Base-by-base conservation (phyloP, 2,888 invertebrate species). In the Caenorhabditis afra region DNA sequence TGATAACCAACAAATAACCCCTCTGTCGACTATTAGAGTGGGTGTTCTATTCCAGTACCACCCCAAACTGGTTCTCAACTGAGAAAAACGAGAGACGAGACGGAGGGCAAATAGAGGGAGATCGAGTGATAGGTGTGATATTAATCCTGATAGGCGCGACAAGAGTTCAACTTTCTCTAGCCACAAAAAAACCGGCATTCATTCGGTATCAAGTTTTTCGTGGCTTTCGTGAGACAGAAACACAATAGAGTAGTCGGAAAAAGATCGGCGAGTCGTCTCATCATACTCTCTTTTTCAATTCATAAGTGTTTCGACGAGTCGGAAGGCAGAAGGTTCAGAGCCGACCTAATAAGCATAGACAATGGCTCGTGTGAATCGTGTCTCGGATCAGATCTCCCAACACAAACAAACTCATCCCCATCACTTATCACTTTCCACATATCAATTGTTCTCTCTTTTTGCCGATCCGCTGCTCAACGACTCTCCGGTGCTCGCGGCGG, bases 341-440 rank as follows among this genome's bases (percentile, higher is more conserved):
- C n/a, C n/a, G n/a, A n/a, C n/a, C n/a, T n/a, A n/a, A n/a, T n/a
- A n/a, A n/a, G n/a, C n/a, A n/a, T n/a, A n/a, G n/a, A n/a, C n/a
- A n/a, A n/a, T n/a, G n/a, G 29, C 3, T 29, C 29, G 29, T 29
- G 29, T 29, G 29, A 7, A 29, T 29, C 29, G 29, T 29, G 29
- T 29, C 29, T 29, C 29, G 29, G 29, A 29, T 29, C 29, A 7
- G 29, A 3, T 29, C 29, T 5, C 7, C 29, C 29, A 29, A 29
- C 29, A 29, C 29, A 14, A 37, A 59, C 29, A 52, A 44, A 45
- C n/a, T n/a, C 52, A 59, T 68, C 44, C n/a, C n/a, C n/a, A n/a
- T n/a, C n/a, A n/a, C n/a, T 68, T 68, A 68, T 68, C 68, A 68
- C 44, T 49, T 52, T 67, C 47, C 7, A n/a, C n/a, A 29, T 67